These are phyloP conservation scores for Drosophila kuntzei DNA, from an alignment of 2,888 invertebrate genomes.

Conservation along the genomic window DNA sequence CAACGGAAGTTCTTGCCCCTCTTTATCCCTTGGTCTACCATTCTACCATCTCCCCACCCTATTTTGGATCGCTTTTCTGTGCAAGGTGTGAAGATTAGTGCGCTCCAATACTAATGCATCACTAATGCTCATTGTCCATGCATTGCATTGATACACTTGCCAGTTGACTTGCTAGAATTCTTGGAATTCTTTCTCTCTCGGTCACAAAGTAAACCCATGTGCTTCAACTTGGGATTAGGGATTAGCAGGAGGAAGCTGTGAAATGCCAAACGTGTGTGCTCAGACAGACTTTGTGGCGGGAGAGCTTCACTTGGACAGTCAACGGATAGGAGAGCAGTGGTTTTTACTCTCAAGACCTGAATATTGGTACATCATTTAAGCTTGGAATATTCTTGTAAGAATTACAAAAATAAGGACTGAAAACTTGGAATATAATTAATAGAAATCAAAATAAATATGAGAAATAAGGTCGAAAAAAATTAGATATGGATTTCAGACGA, in stretches of 20 bases:
- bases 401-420: too few species aligned
- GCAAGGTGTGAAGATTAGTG: constrained; percentile 81
- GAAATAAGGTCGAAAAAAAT: too few species aligned
- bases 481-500: too few species aligned
- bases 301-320: not conserved
- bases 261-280: constrained; percentile 34
- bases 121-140: constrained; percentile 53
- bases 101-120: constrained; percentile 58
- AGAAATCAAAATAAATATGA: too few species aligned
- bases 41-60: not conserved
- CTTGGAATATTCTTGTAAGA: too few species aligned
- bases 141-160: constrained; percentile 49
- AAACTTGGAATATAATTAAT: too few species aligned
- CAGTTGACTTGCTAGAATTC: constrained; percentile 61
- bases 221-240: not conserved
- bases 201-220: not conserved
- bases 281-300: constrained; percentile 48
- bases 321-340: not conserved
- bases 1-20: constrained; percentile 68
- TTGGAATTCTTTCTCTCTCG: constrained; percentile 47
- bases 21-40: not conserved
- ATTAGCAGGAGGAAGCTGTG: constrained; percentile 14
- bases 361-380: too few species aligned
- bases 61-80: constrained; percentile 43
- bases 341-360: not conserved